Evolutionary conservation across 2,113 vertebrate genomes (phyloP), one percentile per base, ranked within the genome.

Genomic region (Abramis brama): DNA sequence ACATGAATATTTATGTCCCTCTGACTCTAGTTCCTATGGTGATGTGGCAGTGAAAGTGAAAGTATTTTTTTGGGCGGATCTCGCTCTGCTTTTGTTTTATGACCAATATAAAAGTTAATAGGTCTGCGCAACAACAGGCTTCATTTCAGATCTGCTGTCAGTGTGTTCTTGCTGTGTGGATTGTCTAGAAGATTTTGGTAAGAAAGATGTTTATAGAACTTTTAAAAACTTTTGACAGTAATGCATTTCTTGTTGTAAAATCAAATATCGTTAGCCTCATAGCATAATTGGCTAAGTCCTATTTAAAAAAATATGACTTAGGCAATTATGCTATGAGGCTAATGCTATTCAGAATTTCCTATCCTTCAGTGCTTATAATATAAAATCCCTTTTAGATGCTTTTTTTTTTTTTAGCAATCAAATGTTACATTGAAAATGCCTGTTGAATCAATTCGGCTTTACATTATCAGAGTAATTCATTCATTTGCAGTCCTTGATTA

Each of bases 11-110:
- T 52, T 79, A 87, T 0, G 81, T 94, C 45, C 92, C 94, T 0
- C 7, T 92, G 11, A 33, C 12, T 66, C 84, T 94, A 1, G 94
- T 94, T 0, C 92, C 91, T 0, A 8, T 94, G 45, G 87, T 84
- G 78, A 70, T 21, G 7, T 19, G 1, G 66, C 33, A 71, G 33
- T 71, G 27, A 71, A 71, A 71, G 68, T 71, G 68, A 71, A 71
- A 71, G 68, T 36, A 23, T 17, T 13, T 33, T 50, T 50, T 64
- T 27, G 62, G 30, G 66, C 5, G 5, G 13, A 70, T 70, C 30
- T 15, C 12, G 0, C n/a, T n/a, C n/a, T 15, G 27, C 66, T 70
- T 25, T 12, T 27, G 66, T 19, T 70, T 36, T 70, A 10, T 4
- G 1, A 25, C 8, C 8, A 60, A 23, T 4, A 3, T 23, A 60